These are phyloP conservation scores for Pundamilia nyererei DNA, from an alignment of 2,113 vertebrate genomes.

Conservation along the genomic window DNA sequence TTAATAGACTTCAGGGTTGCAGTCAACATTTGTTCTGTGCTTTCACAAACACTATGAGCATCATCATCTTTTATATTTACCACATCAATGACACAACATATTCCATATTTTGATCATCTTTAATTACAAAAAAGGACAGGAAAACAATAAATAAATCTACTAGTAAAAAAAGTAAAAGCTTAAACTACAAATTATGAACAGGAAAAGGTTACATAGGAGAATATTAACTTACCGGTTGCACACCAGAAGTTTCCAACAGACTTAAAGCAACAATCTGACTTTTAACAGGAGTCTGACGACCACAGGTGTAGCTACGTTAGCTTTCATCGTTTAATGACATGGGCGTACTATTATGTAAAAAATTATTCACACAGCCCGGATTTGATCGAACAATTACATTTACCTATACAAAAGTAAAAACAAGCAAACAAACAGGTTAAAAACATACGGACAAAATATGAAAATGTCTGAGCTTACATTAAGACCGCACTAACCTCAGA, in stretches of 20 bases:
- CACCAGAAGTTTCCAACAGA: not conserved
- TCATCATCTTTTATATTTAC: not conserved
- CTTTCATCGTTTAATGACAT: not conserved
- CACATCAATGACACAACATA: not conserved
- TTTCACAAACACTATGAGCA: not conserved
- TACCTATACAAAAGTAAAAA: not conserved
- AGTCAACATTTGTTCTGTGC: not conserved
- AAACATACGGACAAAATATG: conserved; percentile 8
- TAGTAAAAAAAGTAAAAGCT: conserved; percentile 15
- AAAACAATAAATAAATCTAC: conserved; percentile 72
- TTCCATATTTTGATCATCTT: conserved; percentile 6
- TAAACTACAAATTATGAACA: conserved; percentile 39
- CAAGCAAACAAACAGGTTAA: not conserved
- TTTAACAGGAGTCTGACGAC: not conserved
- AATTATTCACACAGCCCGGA: not conserved
- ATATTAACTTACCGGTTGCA: conserved; percentile 19
- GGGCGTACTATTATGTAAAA: not conserved
- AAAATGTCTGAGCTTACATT: conserved; percentile 15
- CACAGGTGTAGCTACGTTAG: not conserved
- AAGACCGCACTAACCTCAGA: not conserved
- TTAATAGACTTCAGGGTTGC: fast-evolving
- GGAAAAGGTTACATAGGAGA: conserved; percentile 27
- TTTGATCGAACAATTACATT: not conserved
- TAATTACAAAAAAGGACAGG: conserved; percentile 49
- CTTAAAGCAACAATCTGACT: not conserved